A percentile compares a stretch with the other conserved stretches of the same genome.
These are phyloP conservation scores for Papilio glaucus DNA, from an alignment of 1,140 invertebrate genomes.

Conservation along the genomic window DNA sequence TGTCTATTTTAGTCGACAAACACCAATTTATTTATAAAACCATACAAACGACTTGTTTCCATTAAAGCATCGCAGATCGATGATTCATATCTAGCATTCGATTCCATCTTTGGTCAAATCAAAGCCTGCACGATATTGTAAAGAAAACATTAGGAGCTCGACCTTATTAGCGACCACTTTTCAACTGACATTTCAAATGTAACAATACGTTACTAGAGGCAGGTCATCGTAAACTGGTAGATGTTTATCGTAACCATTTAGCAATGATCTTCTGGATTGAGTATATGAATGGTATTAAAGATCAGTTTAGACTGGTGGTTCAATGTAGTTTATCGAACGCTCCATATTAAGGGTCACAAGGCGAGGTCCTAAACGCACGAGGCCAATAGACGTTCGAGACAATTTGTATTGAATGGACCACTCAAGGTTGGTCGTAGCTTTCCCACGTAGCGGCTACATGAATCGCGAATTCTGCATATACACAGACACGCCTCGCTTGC, in stretches of 20 bases:
- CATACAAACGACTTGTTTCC: constrained; percentile 33
- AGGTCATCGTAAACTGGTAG: constrained; percentile 23
- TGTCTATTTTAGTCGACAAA: constrained; percentile 49
- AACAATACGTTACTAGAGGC: constrained; percentile 7
- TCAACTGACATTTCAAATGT: constrained; percentile 13
- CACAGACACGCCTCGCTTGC: constrained; percentile 16
- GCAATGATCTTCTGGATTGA: neutral
- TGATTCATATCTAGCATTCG: constrained; percentile 56
- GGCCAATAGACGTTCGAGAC: constrained; percentile 42
- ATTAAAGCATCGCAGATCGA: constrained; percentile 44
- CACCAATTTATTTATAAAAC: constrained; percentile 42
- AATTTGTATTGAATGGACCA: constrained; percentile 37
- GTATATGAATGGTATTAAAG: neutral
- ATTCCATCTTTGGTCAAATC: constrained; percentile 64
- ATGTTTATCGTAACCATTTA: constrained; percentile 20
- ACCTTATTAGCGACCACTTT: constrained; percentile 49
- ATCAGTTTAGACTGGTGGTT: constrained; percentile 37
- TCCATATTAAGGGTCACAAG: constrained; percentile 58
- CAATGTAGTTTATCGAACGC: constrained; percentile 46
- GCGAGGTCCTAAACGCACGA: constrained; percentile 48
- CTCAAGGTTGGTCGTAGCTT: constrained; percentile 39
- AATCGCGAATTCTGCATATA: constrained; percentile 20
- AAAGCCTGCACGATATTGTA: constrained; percentile 52
- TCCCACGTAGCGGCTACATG: constrained; percentile 41
- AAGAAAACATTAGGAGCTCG: constrained; percentile 50